Evolutionary conservation across 1,140 invertebrate genomes (phyloP), one percentile per base, ranked within the genome.

Genomic region (Trachelipus rathkii): DNA sequence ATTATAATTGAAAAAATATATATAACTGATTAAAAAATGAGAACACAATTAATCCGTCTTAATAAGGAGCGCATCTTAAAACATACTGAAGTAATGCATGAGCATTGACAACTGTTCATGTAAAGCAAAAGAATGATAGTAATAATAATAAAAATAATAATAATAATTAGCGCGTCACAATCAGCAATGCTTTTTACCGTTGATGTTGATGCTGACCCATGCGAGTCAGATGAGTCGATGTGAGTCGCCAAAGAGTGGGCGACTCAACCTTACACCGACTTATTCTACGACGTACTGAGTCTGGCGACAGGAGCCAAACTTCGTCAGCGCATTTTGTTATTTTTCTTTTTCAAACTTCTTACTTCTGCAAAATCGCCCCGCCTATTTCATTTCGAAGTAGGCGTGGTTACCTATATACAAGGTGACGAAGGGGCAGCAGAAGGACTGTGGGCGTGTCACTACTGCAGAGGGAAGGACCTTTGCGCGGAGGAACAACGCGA

Each of bases 401-500:
- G 50, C 50, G 50, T 60, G 50, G 50, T 8, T 60, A 60, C 50
- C 50, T 60, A 19, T 60, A 19, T 13, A 60, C 11, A 60, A 19
- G 50, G 50, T 60, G 50, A 60, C 50, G 50, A 19, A 60, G 50
- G 50, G 11, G 50, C 50, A 15, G 50, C 19, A 60, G 50, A 60
- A 60, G 50, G 50, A 60, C 1, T 60, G 50, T 60, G 50, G 50
- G 50, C 50, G 50, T 13, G 19, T 60, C 50, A 33, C 33, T 33
- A 3, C 33, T 33, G 33, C 33, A 33, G 33, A 8, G 19, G 50
- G 50, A 19, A 60, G 19, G 50, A 19, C 11, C 50, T 60, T 60
- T 60, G 50, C 50, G 50, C 50, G 50, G 50, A 60, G 50, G 50
- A 60, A 60, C 50, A 19, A 53, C 15, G 50, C 24, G 71, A 74